Conservation (phyloP, 2,113 vertebrate species). For the Falco punctatus region DNA sequence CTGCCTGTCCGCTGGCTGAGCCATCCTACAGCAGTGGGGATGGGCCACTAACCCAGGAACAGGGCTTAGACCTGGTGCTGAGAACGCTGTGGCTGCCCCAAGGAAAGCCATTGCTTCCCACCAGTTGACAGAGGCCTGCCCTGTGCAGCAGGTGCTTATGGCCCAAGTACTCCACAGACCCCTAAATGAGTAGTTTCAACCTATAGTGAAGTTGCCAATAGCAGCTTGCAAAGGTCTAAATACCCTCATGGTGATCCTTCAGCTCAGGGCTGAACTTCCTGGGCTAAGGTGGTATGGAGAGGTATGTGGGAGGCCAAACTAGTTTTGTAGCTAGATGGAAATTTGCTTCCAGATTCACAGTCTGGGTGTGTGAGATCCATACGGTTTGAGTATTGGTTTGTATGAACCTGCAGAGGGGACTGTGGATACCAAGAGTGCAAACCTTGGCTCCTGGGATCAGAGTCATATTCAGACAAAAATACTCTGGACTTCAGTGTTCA, state of each 20-base stretch:
- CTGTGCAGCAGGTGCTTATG: not conserved
- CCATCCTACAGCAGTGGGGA: not conserved
- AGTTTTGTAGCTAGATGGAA: not conserved
- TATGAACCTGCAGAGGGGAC: not conserved
- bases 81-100: not conserved
- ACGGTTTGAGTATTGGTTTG: not conserved
- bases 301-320: not conserved
- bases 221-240: not conserved
- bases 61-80: not conserved
- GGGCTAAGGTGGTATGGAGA: not conserved
- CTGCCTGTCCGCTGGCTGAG: not conserved
- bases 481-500: not conserved
- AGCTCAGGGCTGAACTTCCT: not conserved
- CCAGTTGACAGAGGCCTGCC: not conserved
- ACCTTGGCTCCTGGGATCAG: not conserved
- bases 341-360: not conserved
- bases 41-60: not conserved
- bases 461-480: not conserved
- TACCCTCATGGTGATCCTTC: not conserved
- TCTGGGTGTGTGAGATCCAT: not conserved
- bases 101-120: not conserved
- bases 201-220: not conserved
- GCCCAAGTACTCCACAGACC: not conserved
- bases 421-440: not conserved
- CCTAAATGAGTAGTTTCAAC: not conserved